Evolutionary conservation across 2,888 invertebrate genomes (phyloP), one percentile per base, ranked within the genome.

Genomic region (Thalpophila matura): DNA sequence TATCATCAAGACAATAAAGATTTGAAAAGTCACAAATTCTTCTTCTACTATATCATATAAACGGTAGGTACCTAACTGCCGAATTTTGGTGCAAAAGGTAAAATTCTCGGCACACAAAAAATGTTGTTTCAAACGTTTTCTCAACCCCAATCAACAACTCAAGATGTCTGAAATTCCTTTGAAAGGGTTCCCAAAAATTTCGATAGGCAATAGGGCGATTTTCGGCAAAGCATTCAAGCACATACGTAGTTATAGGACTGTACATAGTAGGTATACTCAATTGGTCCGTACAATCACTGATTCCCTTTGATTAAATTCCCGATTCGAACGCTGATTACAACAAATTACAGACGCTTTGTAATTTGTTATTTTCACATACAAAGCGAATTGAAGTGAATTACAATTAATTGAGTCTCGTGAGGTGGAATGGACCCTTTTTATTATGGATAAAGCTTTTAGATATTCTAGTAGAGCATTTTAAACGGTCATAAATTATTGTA

Each of bases 271-370:
- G 20, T 69, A 63, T 27, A 75, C 72, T 62, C 75, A 72, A 78
- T 79, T 77, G 79, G 72, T 60, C 69, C 56, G 53, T 68, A 75
- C 81, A 85, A 77, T 79, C 76, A 86, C 79, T 65, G 88, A 87
- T 88, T 88, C 88, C 80, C 86, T 90, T 90, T 91, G 88, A 90
- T 88, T 87, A 87, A 88, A 89, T 86, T 85, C 85, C 81, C 69
- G 80, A 84, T 84, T 85, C 80, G 82, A 79, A 82, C 76, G 75
- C 80, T 86, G 85, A 89, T 89, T 89, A 89, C 86, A 80, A 79
- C 74, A 81, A 86, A 85, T 87, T 86, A 86, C 79, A 79, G 77
- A 57, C 74, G 82, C 85, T 85, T 83, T 86, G 86, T 83, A 77
- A 83, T 83, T 83, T 85, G 81, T 80, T 84, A 80, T 78, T 83